Evolutionary conservation across 2,888 invertebrate species (phyloP).

Genomic region (Drosophila antonietae): DNA sequence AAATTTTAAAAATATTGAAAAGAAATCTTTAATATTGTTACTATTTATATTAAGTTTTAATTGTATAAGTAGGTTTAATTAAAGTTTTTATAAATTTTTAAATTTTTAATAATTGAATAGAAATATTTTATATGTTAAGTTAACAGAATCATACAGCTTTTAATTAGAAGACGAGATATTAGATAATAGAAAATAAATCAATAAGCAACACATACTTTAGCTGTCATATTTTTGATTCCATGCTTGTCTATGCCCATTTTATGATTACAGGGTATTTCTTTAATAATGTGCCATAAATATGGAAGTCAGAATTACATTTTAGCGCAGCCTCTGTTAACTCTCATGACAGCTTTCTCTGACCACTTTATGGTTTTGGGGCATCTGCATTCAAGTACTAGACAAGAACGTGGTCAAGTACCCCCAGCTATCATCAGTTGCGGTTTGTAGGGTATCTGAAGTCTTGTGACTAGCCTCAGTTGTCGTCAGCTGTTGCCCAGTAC

Average conservation of each 20-base stretch:
- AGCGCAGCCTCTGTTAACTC: neutral
- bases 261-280: neutral
- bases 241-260: neutral
- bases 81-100: too few species aligned
- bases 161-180: too few species aligned
- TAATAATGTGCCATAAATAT: neutral
- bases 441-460: neutral
- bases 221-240: neutral
- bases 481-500: conserved; percentile 58
- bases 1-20: too few species aligned
- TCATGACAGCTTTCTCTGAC: neutral
- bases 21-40: too few species aligned
- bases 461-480: neutral
- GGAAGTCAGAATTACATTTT: neutral
- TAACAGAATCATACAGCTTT: too few species aligned
- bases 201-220: too few species aligned
- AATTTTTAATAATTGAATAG: too few species aligned
- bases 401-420: conserved; percentile 62
- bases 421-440: conserved; percentile 51
- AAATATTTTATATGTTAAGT: too few species aligned
- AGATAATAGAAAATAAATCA: too few species aligned
- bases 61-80: too few species aligned
- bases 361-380: conserved; percentile 15
- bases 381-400: conserved; percentile 39
- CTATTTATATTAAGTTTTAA: too few species aligned